These are phyloP conservation scores for Platorchestia sp. DNA, from an alignment of 1,140 invertebrate genomes.

Conservation along the genomic window DNA sequence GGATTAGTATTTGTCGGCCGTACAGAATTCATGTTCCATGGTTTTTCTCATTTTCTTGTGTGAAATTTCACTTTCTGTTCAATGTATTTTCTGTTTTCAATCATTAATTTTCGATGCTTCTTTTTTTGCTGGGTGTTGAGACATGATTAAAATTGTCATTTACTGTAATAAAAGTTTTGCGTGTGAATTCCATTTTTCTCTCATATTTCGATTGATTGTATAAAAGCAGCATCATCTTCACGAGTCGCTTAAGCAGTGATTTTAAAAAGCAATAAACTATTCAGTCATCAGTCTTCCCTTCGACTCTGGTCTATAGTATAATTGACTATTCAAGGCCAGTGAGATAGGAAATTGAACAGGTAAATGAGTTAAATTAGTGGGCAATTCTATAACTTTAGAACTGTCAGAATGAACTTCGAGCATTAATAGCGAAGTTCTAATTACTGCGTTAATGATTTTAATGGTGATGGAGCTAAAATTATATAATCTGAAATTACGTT, in stretches of 20 bases:
- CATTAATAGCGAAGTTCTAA: too few species aligned
- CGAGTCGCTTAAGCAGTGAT: neutral
- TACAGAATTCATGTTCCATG: too few species aligned
- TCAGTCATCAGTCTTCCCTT: neutral
- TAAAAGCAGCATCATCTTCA: neutral
- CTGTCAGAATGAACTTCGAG: too few species aligned
- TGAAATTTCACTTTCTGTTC: neutral
- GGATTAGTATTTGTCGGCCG: too few species aligned
- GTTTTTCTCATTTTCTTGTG: too few species aligned
- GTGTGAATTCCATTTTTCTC: neutral
- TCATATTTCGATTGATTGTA: neutral
- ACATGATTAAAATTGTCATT: neutral
- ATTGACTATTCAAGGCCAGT: neutral
- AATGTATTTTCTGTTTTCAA: neutral
- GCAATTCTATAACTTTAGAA: too few species aligned
- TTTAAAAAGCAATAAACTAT: neutral
- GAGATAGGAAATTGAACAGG: neutral
- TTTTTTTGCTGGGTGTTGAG: neutral
- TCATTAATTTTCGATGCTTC: neutral
- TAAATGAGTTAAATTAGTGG: neutral
- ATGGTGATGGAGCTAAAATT: too few species aligned
- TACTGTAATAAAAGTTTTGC: neutral
- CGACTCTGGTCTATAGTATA: neutral
- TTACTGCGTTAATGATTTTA: too few species aligned
- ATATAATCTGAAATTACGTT: too few species aligned